Percentiles rank a stretch among this genome's conserved stretches.
Evolutionary conservation across 2,888 invertebrate species (phyloP).

Genomic region (Beris chalybata): DNA sequence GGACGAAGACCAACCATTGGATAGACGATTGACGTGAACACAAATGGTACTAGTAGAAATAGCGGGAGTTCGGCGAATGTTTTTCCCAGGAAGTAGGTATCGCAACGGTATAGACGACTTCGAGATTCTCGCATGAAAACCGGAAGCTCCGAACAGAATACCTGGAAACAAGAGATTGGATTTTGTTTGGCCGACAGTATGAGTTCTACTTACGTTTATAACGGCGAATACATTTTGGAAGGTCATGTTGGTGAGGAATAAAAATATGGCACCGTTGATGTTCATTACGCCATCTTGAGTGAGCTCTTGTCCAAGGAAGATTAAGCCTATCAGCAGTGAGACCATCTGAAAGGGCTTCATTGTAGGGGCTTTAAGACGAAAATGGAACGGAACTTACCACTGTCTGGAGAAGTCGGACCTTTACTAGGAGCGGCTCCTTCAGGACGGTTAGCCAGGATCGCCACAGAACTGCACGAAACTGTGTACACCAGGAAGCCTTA

Average conservation of each 20-base stretch:
- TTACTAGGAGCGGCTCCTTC: constrained; percentile 87
- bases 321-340: constrained; percentile 80
- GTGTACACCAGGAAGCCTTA: constrained; percentile 84
- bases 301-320: constrained; percentile 80
- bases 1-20: constrained; percentile 86
- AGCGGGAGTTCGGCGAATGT: constrained; percentile 87
- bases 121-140: constrained; percentile 86
- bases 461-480: constrained; percentile 88
- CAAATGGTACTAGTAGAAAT: constrained; percentile 77
- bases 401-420: constrained; percentile 86
- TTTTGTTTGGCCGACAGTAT: background rate
- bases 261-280: constrained; percentile 88
- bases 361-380: background rate
- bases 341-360: constrained; percentile 69
- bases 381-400: constrained; percentile 65
- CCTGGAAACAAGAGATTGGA: constrained; percentile 58
- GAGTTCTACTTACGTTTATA: constrained; percentile 72
- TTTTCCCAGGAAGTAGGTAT: constrained; percentile 89
- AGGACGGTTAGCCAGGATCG: constrained; percentile 85
- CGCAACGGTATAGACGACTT: constrained; percentile 88
- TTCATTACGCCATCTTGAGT: constrained; percentile 91
- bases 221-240: constrained; percentile 95
- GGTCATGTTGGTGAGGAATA: constrained; percentile 89
- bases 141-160: constrained; percentile 86
- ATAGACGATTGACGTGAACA: constrained; percentile 83